Conservation (phyloP, 2,888 invertebrate genomes). For the Eupithecia centaureata region DNA sequence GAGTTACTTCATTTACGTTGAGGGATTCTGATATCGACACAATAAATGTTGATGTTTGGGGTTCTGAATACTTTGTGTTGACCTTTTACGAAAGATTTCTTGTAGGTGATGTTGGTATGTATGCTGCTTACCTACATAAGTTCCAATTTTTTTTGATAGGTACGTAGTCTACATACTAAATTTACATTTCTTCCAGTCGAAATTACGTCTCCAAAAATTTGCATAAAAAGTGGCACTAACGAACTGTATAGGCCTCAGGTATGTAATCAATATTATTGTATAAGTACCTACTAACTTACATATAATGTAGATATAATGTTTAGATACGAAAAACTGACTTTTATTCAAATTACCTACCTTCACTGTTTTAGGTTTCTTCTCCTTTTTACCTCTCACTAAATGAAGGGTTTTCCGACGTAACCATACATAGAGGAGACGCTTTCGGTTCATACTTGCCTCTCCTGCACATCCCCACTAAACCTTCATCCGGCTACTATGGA, state of each 20-base stretch:
- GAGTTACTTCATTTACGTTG: constrained; percentile 90
- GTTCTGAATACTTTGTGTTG: constrained; percentile 85
- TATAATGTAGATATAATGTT: not conserved
- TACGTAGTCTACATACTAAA: not conserved
- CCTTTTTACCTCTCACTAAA: constrained; percentile 86
- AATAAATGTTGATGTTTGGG: constrained; percentile 91
- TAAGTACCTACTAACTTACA: constrained; percentile 12
- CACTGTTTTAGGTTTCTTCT: constrained; percentile 82
- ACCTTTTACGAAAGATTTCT: constrained; percentile 86
- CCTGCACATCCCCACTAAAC: constrained; percentile 87
- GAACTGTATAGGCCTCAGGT: constrained; percentile 87
- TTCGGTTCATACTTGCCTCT: constrained; percentile 78
- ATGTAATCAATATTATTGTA: not conserved
- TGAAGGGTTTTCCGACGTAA: constrained; percentile 86
- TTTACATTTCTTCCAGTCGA: constrained; percentile 81
- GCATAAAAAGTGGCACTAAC: constrained; percentile 80
- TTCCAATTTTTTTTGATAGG: not conserved
- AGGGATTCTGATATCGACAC: constrained; percentile 89
- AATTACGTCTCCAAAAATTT: constrained; percentile 86
- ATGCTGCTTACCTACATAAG: not conserved
- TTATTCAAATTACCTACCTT: not conserved
- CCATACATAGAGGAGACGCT: constrained; percentile 82
- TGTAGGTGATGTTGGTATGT: constrained; percentile 88
- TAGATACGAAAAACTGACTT: not conserved
- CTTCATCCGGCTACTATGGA: constrained; percentile 80